These are phyloP conservation scores for Chlorospingus semifuscus DNA, from an alignment of 2,797 vertebrate genomes.

Conservation along the genomic window DNA sequence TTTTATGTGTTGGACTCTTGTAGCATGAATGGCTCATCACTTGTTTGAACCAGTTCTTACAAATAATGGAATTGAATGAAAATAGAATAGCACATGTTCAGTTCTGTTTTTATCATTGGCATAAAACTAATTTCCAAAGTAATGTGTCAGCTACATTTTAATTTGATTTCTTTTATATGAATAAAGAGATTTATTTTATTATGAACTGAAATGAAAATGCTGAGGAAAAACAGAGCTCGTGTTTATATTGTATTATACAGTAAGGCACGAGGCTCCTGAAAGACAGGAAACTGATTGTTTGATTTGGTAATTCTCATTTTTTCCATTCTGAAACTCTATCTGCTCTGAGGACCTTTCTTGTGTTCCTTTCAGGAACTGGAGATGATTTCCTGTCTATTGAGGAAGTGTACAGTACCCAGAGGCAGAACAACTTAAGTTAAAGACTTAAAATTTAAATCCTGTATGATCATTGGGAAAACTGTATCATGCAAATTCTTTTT, in stretches of 20 bases:
- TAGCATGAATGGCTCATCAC: neutral
- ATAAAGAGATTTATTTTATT: neutral
- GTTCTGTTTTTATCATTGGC: neutral
- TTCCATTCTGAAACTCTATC: constrained; percentile 5
- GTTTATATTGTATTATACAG: neutral
- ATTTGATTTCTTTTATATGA: neutral
- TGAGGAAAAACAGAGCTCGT: neutral
- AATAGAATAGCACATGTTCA: neutral
- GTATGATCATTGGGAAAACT: neutral
- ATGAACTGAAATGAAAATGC: neutral
- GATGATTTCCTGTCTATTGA: neutral
- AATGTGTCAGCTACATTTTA: neutral
- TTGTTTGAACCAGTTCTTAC: neutral
- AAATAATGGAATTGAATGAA: neutral
- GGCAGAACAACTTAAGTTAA: neutral
- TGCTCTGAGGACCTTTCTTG: neutral
- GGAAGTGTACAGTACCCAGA: neutral
- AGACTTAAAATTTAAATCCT: neutral
- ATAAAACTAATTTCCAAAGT: neutral
- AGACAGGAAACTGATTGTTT: constrained; percentile 23
- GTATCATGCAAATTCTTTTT: neutral
- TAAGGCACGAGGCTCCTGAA: neutral
- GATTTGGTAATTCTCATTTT: neutral
- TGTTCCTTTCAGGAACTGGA: neutral
- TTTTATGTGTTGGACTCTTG: neutral